Evolutionary conservation across 2,888 invertebrate genomes (phyloP).

Genomic region (Clistopyga incitator): DNA sequence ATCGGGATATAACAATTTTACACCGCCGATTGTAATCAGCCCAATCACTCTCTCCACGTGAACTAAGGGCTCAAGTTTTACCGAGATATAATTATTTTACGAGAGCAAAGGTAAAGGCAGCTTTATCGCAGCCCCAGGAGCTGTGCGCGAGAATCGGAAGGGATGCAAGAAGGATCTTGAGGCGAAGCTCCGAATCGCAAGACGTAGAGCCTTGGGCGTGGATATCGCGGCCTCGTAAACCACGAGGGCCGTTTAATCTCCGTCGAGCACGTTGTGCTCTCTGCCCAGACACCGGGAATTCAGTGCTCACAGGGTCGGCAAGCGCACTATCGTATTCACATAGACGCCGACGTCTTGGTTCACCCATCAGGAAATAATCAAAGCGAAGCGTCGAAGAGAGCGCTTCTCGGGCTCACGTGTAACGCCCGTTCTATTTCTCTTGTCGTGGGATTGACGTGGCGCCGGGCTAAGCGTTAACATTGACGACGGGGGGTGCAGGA

Average conservation of each 20-base stretch:
- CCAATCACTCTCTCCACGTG: not conserved
- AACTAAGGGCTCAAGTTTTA: not conserved
- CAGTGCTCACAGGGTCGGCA: not conserved
- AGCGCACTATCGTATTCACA: constrained; percentile 12
- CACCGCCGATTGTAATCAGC: not conserved
- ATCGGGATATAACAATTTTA: no score
- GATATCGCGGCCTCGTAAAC: constrained; percentile 62
- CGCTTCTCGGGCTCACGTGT: not conserved
- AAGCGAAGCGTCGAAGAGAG: constrained; percentile 59
- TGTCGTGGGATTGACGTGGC: constrained; percentile 38
- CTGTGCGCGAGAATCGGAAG: not conserved
- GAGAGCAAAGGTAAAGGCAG: not conserved
- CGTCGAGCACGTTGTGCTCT: constrained; percentile 60
- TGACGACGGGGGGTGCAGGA: constrained; percentile 30
- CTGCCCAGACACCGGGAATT: not conserved
- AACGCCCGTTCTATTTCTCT: constrained; percentile 37
- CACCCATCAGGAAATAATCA: constrained; percentile 72
- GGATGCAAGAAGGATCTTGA: constrained; percentile 1
- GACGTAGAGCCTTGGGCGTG: constrained; percentile 1
- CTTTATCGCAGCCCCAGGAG: not conserved
- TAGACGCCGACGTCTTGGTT: constrained; percentile 68
- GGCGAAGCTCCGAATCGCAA: constrained; percentile 17
- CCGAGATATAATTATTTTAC: not conserved
- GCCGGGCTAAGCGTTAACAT: constrained; percentile 39
- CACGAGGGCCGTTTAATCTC: constrained; percentile 70